Conservation (phyloP, 30 jellyfish, hydroid and myxozoan genomes). For the Calvadosia cruxmelitensis region DNA sequence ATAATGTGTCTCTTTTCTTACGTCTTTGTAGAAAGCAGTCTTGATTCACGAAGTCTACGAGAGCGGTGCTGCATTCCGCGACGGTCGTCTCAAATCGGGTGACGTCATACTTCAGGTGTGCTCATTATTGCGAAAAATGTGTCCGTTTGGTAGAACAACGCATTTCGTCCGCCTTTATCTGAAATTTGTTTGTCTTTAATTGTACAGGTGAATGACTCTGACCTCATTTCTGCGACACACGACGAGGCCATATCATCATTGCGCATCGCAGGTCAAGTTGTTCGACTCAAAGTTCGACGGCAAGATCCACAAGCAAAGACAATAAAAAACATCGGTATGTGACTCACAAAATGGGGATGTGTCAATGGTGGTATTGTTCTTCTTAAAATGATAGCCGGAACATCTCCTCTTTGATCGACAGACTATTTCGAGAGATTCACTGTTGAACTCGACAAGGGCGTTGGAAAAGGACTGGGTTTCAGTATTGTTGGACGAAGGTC, state of each 20-base stretch:
- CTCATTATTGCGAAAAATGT: neutral
- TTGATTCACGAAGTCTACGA: constrained; percentile 60
- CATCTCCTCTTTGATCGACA: constrained; percentile 6
- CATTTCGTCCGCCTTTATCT: neutral
- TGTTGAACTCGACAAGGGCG: constrained; percentile 60
- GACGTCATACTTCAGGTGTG: constrained; percentile 57
- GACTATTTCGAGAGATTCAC: constrained; percentile 55
- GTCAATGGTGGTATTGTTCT: too few relatives aligned
- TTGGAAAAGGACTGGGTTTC: constrained; percentile 75
- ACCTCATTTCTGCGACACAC: constrained; percentile 51
- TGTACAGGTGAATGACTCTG: constrained; percentile 54
- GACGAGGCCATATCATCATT: constrained; percentile 65
- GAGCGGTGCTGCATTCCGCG: constrained; percentile 87
- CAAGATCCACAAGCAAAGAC: constrained; percentile 17
- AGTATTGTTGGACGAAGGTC: constrained; percentile 89
- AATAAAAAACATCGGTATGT: neutral
- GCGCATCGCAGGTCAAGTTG: constrained; percentile 35
- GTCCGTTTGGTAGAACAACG: neutral
- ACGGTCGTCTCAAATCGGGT: constrained; percentile 71
- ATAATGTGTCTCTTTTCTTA: neutral
- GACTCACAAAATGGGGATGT: too few relatives aligned
- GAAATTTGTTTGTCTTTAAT: neutral
- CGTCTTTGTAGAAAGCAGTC: constrained; percentile 27
- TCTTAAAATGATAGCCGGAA: too few relatives aligned
- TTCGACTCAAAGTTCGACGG: constrained; percentile 46